Conservation (phyloP, 2,888 invertebrate species). For the Archips xylosteana region DNA sequence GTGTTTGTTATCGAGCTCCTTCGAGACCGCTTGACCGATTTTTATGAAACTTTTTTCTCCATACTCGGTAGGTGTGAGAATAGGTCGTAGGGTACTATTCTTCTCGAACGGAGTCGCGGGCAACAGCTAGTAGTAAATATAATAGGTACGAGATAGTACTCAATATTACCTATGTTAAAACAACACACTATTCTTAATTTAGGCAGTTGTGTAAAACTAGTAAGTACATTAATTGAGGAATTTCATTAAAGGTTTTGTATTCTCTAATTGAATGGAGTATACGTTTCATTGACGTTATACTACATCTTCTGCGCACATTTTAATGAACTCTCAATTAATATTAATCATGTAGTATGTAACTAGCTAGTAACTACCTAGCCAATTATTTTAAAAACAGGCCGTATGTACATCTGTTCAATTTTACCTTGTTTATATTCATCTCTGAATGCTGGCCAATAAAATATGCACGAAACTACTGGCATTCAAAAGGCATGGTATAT, state of each 20-base stretch:
- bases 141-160: no score
- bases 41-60: no score
- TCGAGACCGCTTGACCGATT: no score
- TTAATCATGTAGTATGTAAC: background rate
- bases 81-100: no score
- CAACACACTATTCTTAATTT: background rate
- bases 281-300: background rate
- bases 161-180: no score
- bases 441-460: constrained; percentile 13
- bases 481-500: constrained; percentile 33
- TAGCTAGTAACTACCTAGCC: constrained; percentile 1
- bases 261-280: no score
- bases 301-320: background rate
- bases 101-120: no score
- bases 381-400: constrained; percentile 21
- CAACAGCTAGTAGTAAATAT: no score
- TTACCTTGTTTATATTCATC: constrained; percentile 10
- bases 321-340: background rate
- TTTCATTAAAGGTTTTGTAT: no score
- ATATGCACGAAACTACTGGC: constrained; percentile 27
- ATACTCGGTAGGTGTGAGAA: no score
- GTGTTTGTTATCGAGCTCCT: no score
- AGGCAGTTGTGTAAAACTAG: background rate
- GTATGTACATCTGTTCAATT: constrained; percentile 25
- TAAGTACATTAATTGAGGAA: no score